These are phyloP conservation scores for Eurosta solidaginis DNA, from an alignment of 1,140 invertebrate genomes.

Conservation along the genomic window DNA sequence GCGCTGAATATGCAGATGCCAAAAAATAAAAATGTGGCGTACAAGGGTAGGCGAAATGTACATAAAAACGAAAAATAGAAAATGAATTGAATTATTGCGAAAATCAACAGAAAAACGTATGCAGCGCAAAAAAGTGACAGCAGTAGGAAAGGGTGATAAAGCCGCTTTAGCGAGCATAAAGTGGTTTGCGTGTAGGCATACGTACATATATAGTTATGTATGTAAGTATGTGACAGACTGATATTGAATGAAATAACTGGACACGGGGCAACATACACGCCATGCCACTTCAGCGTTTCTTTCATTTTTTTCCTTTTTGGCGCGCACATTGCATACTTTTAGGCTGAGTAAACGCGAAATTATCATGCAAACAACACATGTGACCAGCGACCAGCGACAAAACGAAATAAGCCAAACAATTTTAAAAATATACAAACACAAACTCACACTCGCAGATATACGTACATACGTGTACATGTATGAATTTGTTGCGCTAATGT, in stretches of 20 bases:
- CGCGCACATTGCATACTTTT: slow-evolving; percentile 16
- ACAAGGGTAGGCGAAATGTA: neutral
- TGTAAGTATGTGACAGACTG: neutral
- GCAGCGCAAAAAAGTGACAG: neutral
- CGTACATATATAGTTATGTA: neutral
- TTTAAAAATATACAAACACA: neutral
- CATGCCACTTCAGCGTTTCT: neutral
- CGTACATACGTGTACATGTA: neutral
- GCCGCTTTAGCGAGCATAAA: neutral
- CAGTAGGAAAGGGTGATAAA: neutral
- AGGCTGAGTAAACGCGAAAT: slow-evolving; percentile 15
- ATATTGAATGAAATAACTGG: neutral
- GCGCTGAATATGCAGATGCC: neutral
- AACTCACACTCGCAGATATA: neutral
- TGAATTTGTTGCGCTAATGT: neutral
- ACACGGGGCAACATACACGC: neutral
- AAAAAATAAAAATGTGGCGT: neutral
- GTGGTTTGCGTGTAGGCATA: neutral
- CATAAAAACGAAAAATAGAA: slow-evolving; percentile 30
- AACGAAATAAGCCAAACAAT: neutral
- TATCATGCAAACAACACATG: slow-evolving; percentile 27
- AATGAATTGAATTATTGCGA: slow-evolving; percentile 34
- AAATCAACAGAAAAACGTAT: slow-evolving; percentile 14
- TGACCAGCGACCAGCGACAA: neutral
- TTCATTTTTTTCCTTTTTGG: slow-evolving; percentile 17